phyloP scores from a whole-genome alignment of 2,113 vertebrate species.

The Callorhinus ursinus region DNA sequence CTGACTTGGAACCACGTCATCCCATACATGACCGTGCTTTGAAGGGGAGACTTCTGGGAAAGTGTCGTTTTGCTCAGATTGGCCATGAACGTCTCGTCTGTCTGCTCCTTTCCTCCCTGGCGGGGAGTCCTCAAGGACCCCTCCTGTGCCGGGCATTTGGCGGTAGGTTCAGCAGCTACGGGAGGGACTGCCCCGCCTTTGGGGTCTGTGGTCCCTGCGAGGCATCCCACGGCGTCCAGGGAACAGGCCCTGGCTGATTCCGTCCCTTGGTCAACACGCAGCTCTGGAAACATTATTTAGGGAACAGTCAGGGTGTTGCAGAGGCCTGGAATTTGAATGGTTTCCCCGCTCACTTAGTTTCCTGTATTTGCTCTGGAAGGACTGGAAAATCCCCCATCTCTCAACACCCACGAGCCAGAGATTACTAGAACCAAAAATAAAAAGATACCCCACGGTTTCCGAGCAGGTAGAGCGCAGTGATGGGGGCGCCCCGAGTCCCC shows the following conservation, averaged over 20 bases:
- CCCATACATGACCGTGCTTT: fast-evolving
- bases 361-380: not conserved
- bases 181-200: not conserved
- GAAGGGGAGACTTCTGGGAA: not conserved
- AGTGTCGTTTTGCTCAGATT: fast-evolving
- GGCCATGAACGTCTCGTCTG: not conserved
- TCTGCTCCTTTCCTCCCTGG: fast-evolving
- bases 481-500: not conserved
- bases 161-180: not conserved
- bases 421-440: not conserved
- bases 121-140: no score
- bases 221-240: fast-evolving
- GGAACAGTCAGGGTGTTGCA: fast-evolving
- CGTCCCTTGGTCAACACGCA: fast-evolving
- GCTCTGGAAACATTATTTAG: not conserved
- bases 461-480: not conserved
- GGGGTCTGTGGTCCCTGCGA: fast-evolving
- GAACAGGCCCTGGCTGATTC: not conserved
- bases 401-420: not conserved
- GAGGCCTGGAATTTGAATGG: not conserved
- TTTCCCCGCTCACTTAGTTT: not conserved
- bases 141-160: fast-evolving
- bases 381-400: conserved; percentile 42
- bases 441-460: not conserved
- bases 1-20: fast-evolving